These are phyloP conservation scores for Eupithecia insigniata DNA, from an alignment of 2,888 invertebrate genomes.

Conservation along the genomic window DNA sequence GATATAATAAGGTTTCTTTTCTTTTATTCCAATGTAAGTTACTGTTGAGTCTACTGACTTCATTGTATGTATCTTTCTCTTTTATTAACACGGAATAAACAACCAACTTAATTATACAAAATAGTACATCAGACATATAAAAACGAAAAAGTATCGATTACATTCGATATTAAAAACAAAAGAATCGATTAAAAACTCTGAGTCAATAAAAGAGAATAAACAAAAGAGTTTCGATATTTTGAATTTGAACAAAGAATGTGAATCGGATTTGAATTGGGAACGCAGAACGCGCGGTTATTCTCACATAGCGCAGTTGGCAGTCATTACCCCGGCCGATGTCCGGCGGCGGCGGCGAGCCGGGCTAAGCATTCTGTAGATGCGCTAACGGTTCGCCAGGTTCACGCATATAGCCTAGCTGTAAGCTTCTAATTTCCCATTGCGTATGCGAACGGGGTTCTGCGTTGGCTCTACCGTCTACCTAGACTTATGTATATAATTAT, in stretches of 20 bases:
- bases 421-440: slow-evolving; percentile 42
- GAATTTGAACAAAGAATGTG: slow-evolving; percentile 15
- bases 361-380: slow-evolving; percentile 37
- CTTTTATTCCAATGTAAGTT: neutral
- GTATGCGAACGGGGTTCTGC: slow-evolving; percentile 39
- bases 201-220: neutral
- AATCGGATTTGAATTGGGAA: slow-evolving; percentile 30
- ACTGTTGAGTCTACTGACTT: neutral
- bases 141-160: neutral
- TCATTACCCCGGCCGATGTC: slow-evolving; percentile 38
- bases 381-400: slow-evolving; percentile 36
- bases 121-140: neutral
- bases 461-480: slow-evolving; percentile 17
- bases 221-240: neutral
- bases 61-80: neutral
- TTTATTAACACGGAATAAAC: neutral
- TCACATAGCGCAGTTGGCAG: slow-evolving; percentile 19
- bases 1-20: neutral
- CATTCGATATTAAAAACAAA: neutral
- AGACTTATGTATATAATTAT: neutral
- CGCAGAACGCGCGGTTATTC: slow-evolving; percentile 33
- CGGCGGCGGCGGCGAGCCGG: slow-evolving; percentile 19
- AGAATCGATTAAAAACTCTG: neutral
- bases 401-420: slow-evolving; percentile 39
- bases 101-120: neutral